Percentiles rank a stretch among this genome's conserved stretches.
These are phyloP conservation scores for Pelodiscus sinensis DNA, from an alignment of 2,113 vertebrate genomes.

Conservation along the genomic window DNA sequence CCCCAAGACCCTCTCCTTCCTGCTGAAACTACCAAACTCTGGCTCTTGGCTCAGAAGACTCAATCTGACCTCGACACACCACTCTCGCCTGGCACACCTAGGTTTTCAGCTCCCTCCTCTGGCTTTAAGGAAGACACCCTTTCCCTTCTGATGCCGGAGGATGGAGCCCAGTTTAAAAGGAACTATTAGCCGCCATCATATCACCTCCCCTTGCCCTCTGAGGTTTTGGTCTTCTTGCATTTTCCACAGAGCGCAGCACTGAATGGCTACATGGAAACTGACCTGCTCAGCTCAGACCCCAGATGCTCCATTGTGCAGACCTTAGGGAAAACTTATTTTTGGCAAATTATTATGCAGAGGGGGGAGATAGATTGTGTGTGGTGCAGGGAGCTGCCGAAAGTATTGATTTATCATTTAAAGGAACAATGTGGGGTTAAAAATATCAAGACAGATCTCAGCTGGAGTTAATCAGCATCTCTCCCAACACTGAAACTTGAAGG, in stretches of 20 bases:
- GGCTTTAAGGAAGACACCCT: constrained; percentile 39
- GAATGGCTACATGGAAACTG: constrained; percentile 62
- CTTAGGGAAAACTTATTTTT: constrained; percentile 25
- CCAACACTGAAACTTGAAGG: background rate
- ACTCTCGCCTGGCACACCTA: constrained; percentile 39
- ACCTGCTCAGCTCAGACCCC: constrained; percentile 61
- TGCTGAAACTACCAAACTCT: constrained; percentile 47
- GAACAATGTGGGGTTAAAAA: background rate
- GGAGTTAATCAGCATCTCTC: background rate
- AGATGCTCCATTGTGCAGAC: constrained; percentile 54
- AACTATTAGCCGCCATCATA: constrained; percentile 35
- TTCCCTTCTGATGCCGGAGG: constrained; percentile 28
- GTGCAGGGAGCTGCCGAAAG: constrained; percentile 32
- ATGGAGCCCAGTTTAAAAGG: constrained; percentile 42
- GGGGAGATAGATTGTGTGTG: background rate
- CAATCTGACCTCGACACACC: constrained; percentile 66
- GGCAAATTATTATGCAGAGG: constrained; percentile 36
- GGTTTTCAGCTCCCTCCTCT: constrained; percentile 58
- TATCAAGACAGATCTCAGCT: background rate
- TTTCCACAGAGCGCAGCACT: constrained; percentile 48
- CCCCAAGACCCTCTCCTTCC: fast-evolving
- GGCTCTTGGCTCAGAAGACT: constrained; percentile 16
- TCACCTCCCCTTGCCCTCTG: constrained; percentile 55
- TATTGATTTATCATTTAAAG: background rate
- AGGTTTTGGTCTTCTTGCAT: constrained; percentile 51